phyloP scores from a whole-genome alignment of 2,888 invertebrate species.

The Ormyrus pomaceus region DNA sequence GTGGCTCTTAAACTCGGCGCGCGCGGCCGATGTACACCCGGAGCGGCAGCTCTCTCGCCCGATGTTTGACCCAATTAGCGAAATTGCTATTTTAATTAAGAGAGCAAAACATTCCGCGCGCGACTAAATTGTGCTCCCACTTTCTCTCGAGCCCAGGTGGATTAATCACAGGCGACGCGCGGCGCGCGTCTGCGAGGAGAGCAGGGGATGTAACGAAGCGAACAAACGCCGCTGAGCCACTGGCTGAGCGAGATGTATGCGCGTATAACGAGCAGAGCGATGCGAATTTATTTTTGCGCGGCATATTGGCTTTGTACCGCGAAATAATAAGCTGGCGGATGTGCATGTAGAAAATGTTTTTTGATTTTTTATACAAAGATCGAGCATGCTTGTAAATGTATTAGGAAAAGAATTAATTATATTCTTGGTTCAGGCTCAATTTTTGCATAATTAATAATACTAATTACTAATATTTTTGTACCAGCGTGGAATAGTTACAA shows the following conservation, averaged over 20 bases:
- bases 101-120: constrained; percentile 61
- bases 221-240: constrained; percentile 19
- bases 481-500: too few species aligned
- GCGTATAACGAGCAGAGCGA: not conserved
- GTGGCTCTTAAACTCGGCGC: constrained; percentile 31
- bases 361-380: too few species aligned
- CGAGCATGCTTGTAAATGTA: too few species aligned
- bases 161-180: constrained; percentile 63
- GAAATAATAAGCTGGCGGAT: too few species aligned
- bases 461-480: too few species aligned
- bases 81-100: constrained; percentile 65
- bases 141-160: constrained; percentile 35
- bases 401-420: too few species aligned
- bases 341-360: too few species aligned
- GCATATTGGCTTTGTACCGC: too few species aligned
- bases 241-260: constrained; percentile 26
- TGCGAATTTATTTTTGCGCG: too few species aligned
- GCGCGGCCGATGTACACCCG: too few species aligned
- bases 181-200: not conserved
- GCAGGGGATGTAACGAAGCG: constrained; percentile 43
- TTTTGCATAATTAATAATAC: too few species aligned
- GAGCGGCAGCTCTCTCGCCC: not conserved
- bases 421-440: too few species aligned
- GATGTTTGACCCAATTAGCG: constrained; percentile 62
- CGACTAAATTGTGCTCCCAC: constrained; percentile 23